Evolutionary conservation across 2,888 invertebrate species (phyloP), one percentile per base, ranked within the genome.

Genomic region (Thera britannica): DNA sequence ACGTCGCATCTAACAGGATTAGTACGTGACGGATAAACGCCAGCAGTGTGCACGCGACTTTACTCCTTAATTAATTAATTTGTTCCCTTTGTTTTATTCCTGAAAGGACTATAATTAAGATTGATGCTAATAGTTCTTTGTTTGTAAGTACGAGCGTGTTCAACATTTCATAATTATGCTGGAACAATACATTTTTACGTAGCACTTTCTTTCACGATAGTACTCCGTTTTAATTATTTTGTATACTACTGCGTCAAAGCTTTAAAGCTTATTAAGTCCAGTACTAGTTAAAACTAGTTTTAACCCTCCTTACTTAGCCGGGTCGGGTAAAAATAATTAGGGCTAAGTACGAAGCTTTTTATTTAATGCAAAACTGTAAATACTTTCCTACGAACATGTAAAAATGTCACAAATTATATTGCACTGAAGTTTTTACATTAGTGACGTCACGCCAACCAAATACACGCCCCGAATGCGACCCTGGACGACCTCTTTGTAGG

Each of bases 401-500:
- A 52, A 52, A 2, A 52, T 52, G 34, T 34, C 52, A 2, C 34
- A 61, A 60, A 38, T 55, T 55, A 60, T 41, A 57, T 52, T 55
- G 57, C 67, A 62, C 58, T 62, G 35, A 51, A 60, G 60, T 54
- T 70, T 54, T 69, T 7, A 64, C 57, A 63, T 46, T 61, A 61
- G 70, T 62, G 68, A 62, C 67, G 65, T 84, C 79, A 82, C 82
- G 76, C 79, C 78, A 77, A 68, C 70, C 77, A 77, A 80, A 82
- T 78, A 70, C 72, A 69, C 82, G 77, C 82, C 38, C n/a, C 23
- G 4, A 56, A 38, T 38, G 56, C 56, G 12, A 44, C 57, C 80
- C 84, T 85, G 85, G 83, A 83, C 83, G 83, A 84, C 85, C 85
- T 83, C 79, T 86, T 89, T 88, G 79, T 89, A 87, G 90, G 90